A percentile compares a stretch with the other conserved stretches of the same genome.
phyloP scores from a whole-genome alignment of 2,113 vertebrate genomes.

The Epinephelus cyanopodus region DNA sequence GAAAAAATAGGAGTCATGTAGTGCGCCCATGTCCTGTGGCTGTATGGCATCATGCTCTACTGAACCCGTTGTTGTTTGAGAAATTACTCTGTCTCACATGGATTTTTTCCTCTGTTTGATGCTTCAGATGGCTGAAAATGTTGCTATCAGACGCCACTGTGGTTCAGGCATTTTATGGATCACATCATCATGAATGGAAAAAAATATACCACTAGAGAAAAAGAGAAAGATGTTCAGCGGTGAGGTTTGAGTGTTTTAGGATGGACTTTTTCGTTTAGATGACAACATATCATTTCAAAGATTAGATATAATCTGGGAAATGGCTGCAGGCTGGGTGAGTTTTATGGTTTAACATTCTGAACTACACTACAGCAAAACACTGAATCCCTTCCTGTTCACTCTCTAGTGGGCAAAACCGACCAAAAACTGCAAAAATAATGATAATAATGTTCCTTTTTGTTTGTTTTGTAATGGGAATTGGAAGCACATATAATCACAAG shows the following conservation, averaged over 20 bases:
- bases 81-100: slow-evolving; percentile 30
- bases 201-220: not conserved
- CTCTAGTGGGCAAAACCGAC: not conserved
- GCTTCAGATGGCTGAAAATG: slow-evolving; percentile 34
- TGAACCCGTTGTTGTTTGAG: slow-evolving; percentile 40
- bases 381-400: not conserved
- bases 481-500: slow-evolving; percentile 3
- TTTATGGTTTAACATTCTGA: slow-evolving; percentile 20
- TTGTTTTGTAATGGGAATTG: slow-evolving; percentile 44
- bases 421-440: slow-evolving; percentile 19
- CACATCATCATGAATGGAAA: not conserved
- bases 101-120: slow-evolving; percentile 38
- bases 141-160: not conserved
- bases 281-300: slow-evolving; percentile 34
- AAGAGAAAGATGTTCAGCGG: not conserved
- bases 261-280: not conserved
- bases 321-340: not conserved
- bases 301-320: slow-evolving; percentile 19
- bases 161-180: slow-evolving; percentile 7
- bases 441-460: slow-evolving; percentile 18
- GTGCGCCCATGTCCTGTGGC: slow-evolving; percentile 3
- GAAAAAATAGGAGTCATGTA: slow-evolving; percentile 15
- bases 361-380: not conserved
- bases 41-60: slow-evolving; percentile 27
- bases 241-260: not conserved